Percentiles rank a stretch among this genome's conserved stretches.
Evolutionary conservation across 2,797 vertebrate species (phyloP).

Genomic region (Ataeniobius toweri): DNA sequence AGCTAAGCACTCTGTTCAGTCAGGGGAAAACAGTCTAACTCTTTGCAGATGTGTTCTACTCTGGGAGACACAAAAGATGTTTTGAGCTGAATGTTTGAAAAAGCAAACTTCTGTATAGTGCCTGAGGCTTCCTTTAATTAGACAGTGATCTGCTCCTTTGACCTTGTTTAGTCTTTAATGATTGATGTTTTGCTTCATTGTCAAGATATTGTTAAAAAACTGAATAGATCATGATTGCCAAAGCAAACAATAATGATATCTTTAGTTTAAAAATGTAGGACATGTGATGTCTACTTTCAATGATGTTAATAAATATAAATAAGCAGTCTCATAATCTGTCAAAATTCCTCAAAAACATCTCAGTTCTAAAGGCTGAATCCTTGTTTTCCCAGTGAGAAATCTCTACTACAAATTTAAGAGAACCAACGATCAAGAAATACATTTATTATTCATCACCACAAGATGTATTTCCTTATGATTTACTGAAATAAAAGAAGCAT

Average conservation of each 20-base stretch:
- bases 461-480: no score
- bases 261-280: not conserved
- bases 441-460: no score
- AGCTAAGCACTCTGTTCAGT: constrained; percentile 48
- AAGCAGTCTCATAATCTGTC: not conserved
- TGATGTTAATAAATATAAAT: not conserved
- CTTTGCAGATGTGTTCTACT: constrained; percentile 62
- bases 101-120: constrained; percentile 17
- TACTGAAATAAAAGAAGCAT: no score
- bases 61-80: constrained; percentile 46
- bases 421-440: not conserved
- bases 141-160: constrained; percentile 10
- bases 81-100: constrained; percentile 46
- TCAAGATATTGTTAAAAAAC: constrained; percentile 9
- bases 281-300: not conserved
- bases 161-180: constrained; percentile 9
- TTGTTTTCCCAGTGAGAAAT: not conserved
- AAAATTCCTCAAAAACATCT: not conserved
- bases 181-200: constrained; percentile 2
- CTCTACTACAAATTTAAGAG: not conserved
- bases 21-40: constrained; percentile 59
- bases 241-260: not conserved
- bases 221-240: not conserved
- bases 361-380: not conserved
- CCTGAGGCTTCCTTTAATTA: constrained; percentile 34